A percentile compares a stretch with the other conserved stretches of the same genome.
These are phyloP conservation scores for Python bivittatus DNA, from an alignment of 2,113 vertebrate species.

Conservation along the genomic window DNA sequence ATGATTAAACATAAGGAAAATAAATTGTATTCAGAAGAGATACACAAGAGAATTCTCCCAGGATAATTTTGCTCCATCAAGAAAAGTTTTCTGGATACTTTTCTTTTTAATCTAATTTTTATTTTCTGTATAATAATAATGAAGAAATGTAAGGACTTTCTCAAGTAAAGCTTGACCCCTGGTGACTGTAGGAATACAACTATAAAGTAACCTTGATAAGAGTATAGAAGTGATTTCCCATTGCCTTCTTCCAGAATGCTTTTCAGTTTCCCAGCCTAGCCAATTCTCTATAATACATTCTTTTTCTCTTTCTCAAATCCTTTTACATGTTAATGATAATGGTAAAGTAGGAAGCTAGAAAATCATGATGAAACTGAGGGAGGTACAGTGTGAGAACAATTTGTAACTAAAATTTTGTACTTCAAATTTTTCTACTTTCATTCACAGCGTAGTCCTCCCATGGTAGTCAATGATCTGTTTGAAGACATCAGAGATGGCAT, in stretches of 20 bases:
- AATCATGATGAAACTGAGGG: background rate
- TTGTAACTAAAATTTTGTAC: background rate
- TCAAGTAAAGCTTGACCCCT: background rate
- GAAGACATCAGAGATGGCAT: constrained; percentile 95
- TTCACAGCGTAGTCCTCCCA: constrained; percentile 86
- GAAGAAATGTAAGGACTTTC: background rate
- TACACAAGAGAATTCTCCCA: background rate
- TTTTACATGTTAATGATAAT: background rate
- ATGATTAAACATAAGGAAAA: background rate
- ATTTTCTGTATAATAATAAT: background rate
- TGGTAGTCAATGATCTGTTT: constrained; percentile 88
- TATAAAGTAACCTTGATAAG: background rate
- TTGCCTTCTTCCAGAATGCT: background rate
- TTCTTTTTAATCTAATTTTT: background rate
- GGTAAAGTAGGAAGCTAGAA: background rate
- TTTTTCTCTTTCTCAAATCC: background rate
- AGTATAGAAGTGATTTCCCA: background rate
- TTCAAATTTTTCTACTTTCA: constrained; percentile 37
- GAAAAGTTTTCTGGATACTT: background rate
- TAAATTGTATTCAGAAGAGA: background rate
- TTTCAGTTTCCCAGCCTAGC: background rate
- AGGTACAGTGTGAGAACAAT: background rate
- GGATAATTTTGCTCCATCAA: background rate
- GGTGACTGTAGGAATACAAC: background rate
- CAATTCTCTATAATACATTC: background rate